Conservation (phyloP, 1,140 invertebrate genomes). For the Yoshiicerus persimilis region DNA sequence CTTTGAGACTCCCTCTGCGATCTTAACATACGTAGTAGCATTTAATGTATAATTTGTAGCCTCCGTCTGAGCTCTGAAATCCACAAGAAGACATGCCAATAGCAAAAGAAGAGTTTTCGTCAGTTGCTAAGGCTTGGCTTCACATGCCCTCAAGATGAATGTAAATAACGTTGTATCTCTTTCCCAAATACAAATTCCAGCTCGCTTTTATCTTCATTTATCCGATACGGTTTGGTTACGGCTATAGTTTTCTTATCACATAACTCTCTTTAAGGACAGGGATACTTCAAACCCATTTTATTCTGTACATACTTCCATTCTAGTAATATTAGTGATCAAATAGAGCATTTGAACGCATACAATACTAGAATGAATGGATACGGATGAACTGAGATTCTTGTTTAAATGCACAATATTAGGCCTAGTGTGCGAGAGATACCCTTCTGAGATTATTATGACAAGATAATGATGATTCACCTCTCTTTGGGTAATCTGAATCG, state of each 20-base stretch:
- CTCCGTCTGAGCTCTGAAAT: neutral
- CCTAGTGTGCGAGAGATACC: neutral
- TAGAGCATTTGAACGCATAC: too few relatives aligned
- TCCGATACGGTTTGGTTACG: neutral
- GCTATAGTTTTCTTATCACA: neutral
- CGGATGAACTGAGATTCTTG: neutral
- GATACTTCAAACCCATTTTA: neutral
- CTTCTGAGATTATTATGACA: conserved; percentile 42
- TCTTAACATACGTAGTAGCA: neutral
- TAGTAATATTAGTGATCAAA: too few relatives aligned
- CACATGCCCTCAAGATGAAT: neutral
- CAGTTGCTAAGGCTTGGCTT: neutral
- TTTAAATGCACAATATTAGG: neutral
- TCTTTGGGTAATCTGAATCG: conserved; percentile 45
- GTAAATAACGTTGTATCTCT: neutral
- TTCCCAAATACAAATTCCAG: neutral
- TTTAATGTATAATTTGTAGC: neutral
- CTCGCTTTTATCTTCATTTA: neutral
- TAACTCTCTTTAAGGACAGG: neutral
- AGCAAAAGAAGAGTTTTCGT: neutral
- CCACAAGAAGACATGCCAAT: neutral
- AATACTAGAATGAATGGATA: too few relatives aligned
- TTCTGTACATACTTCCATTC: neutral
- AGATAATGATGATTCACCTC: conserved; percentile 50
- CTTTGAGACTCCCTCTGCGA: neutral